Percentiles rank a stretch among this genome's conserved stretches.
These are phyloP conservation scores for Clarias laeviceps DNA, from an alignment of 2,797 vertebrate species.

Conservation along the genomic window DNA sequence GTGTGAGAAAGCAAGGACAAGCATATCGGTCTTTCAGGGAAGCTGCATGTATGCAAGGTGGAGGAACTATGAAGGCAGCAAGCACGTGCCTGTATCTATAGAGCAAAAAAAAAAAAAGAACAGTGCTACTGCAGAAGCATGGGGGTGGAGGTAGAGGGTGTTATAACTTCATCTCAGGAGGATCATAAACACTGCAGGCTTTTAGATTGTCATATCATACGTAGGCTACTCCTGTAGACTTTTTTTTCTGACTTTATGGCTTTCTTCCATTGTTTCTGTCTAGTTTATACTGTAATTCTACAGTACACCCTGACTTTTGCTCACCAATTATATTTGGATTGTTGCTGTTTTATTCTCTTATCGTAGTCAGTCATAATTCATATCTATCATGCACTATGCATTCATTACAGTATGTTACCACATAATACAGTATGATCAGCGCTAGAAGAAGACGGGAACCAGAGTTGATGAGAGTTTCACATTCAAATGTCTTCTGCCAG, in stretches of 20 bases:
- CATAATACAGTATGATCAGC: neutral
- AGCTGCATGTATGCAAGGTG: slow-evolving; percentile 33
- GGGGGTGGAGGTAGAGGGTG: slow-evolving; percentile 46
- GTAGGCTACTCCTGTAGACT: neutral
- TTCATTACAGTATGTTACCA: neutral
- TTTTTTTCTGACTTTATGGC: neutral
- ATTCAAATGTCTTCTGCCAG: slow-evolving; percentile 33
- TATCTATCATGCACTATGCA: neutral
- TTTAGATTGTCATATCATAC: slow-evolving; percentile 11
- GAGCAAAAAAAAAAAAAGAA: slow-evolving; percentile 53
- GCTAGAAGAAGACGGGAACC: neutral
- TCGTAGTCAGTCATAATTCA: neutral
- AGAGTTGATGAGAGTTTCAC: neutral
- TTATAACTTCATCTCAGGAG: slow-evolving; percentile 50
- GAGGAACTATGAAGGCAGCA: slow-evolving; percentile 61
- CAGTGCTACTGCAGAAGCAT: slow-evolving; percentile 71
- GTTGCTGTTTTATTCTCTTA: neutral
- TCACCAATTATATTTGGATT: neutral
- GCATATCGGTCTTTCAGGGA: slow-evolving; percentile 35
- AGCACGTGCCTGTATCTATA: slow-evolving; percentile 52
- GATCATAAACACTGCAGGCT: slow-evolving; percentile 47
- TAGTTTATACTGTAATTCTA: neutral
- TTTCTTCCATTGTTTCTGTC: slow-evolving; percentile 3
- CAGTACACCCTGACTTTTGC: neutral
- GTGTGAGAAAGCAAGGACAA: slow-evolving; percentile 19